Percentiles rank a stretch among this genome's conserved stretches.
Conservation (phyloP, 1,140 invertebrate genomes). For the Cotesia typhae region DNA sequence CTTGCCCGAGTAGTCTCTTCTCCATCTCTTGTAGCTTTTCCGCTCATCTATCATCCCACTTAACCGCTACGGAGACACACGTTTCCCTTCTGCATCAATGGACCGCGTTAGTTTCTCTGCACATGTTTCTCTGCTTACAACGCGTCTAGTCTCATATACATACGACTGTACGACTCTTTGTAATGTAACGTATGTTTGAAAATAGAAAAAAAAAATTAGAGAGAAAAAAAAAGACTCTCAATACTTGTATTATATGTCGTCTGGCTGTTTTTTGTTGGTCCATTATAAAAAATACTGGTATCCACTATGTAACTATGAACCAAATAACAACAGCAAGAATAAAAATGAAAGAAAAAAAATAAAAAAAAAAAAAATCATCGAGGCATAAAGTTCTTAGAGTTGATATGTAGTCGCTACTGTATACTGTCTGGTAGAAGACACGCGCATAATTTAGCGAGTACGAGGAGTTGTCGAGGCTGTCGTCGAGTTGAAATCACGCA, state of each 20-base stretch:
- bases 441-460: constrained; percentile 41
- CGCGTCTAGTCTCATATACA: no score
- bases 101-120: neutral
- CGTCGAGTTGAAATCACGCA: constrained; percentile 58
- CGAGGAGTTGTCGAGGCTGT: constrained; percentile 56
- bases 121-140: neutral
- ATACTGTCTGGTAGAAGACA: constrained; percentile 38
- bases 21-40: constrained; percentile 28
- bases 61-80: neutral
- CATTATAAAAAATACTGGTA: no score
- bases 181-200: neutral
- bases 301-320: no score
- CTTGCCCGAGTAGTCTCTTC: constrained; percentile 15
- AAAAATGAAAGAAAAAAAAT: neutral
- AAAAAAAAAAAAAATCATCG: neutral
- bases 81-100: constrained; percentile 1
- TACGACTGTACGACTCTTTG: no score
- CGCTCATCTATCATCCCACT: constrained; percentile 33
- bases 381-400: constrained; percentile 22
- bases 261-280: no score
- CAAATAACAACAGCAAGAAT: no score
- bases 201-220: neutral
- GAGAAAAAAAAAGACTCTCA: neutral
- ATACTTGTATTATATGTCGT: no score
- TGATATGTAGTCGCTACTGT: constrained; percentile 1